phyloP scores from a whole-genome alignment of 2,113 vertebrate genomes.

The Haemorhous mexicanus region DNA sequence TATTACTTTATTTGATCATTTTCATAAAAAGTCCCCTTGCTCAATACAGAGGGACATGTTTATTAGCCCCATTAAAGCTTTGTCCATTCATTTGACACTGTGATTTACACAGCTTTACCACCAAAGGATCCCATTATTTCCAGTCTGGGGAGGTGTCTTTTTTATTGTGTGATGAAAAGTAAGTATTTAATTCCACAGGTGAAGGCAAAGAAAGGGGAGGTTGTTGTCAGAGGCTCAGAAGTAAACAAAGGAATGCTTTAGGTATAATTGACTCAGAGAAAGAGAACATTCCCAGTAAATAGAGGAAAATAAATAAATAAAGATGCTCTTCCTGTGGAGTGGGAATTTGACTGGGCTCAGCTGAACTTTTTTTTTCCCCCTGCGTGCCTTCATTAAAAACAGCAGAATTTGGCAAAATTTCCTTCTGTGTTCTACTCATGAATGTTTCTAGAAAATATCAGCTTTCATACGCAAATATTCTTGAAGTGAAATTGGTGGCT shows the following conservation, averaged over 20 bases:
- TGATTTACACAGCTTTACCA: constrained; percentile 62
- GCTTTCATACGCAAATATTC: constrained; percentile 69
- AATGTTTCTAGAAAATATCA: constrained; percentile 69
- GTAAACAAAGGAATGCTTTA: constrained; percentile 43
- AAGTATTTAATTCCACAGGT: constrained; percentile 35
- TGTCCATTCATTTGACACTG: constrained; percentile 58
- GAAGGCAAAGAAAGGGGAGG: neutral
- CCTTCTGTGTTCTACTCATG: constrained; percentile 60
- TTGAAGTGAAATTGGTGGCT: constrained; percentile 67
- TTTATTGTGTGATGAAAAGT: constrained; percentile 1
- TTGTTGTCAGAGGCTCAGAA: neutral
- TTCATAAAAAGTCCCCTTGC: constrained; percentile 55
- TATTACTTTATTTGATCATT: constrained; percentile 63
- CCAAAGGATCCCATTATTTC: constrained; percentile 52
- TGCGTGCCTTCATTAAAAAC: constrained; percentile 32
- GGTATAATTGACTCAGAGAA: constrained; percentile 40
- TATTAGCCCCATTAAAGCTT: constrained; percentile 65
- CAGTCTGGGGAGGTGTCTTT: neutral
- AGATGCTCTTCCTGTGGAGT: constrained; percentile 8
- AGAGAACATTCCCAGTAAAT: constrained; percentile 40
- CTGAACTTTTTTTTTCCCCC: constrained; percentile 16
- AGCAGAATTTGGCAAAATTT: constrained; percentile 65
- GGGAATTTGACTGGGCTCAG: constrained; percentile 20
- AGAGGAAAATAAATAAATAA: constrained; percentile 52
- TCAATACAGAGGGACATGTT: constrained; percentile 34